phyloP scores from a whole-genome alignment of 92 coral and sea anemone species.

The Zoanthus sansibaricus region DNA sequence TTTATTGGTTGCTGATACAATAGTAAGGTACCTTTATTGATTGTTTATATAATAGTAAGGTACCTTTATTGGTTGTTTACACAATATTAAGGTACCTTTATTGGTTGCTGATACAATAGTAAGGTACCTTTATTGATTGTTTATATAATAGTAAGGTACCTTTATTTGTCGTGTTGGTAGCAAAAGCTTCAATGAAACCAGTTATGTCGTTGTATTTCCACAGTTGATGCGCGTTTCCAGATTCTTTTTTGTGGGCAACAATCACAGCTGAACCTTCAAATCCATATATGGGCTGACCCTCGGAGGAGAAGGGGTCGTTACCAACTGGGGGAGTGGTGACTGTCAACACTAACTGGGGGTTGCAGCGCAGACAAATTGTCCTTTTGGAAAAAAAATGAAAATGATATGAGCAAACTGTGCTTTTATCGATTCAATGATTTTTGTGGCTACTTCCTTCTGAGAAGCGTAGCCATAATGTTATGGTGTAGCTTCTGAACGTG shows the following conservation, averaged over 20 bases:
- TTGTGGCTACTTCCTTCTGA: too few species aligned
- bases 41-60: not conserved
- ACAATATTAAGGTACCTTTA: too few species aligned
- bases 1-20: too few species aligned
- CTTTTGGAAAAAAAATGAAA: constrained; percentile 40
- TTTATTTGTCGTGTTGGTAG: constrained; percentile 79
- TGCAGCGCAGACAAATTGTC: constrained; percentile 78
- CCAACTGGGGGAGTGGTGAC: constrained; percentile 88
- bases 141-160: constrained; percentile 48
- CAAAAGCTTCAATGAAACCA: constrained; percentile 85
- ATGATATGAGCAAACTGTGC: not conserved
- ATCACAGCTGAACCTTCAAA: constrained; percentile 84
- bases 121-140: too few species aligned
- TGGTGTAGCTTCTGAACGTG: too few species aligned
- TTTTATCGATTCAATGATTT: too few species aligned
- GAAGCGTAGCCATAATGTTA: too few species aligned
- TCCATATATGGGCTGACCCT: constrained; percentile 67
- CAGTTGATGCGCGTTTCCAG: constrained; percentile 87
- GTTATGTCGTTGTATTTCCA: constrained; percentile 83
- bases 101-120: too few species aligned
- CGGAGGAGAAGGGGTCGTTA: constrained; percentile 73
- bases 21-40: not conserved
- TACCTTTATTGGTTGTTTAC: too few species aligned
- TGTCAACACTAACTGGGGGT: constrained; percentile 81
- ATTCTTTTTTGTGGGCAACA: constrained; percentile 80